Evolutionary conservation across 2,797 vertebrate genomes (phyloP).

Genomic region (Bryconaethiops microstoma): DNA sequence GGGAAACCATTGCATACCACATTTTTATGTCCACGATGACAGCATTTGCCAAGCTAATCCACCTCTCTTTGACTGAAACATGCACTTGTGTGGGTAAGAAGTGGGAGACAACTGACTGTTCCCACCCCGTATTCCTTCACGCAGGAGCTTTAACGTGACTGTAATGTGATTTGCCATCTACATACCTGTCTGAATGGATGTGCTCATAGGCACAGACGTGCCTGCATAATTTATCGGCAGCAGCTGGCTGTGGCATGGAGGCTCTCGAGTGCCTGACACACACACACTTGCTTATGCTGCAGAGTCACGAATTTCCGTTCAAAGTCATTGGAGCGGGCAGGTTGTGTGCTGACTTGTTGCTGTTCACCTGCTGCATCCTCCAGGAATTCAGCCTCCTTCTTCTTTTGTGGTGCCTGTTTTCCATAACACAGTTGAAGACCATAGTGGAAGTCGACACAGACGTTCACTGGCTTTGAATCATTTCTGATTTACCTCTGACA

Average conservation of each 20-base stretch:
- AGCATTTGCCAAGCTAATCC: not conserved
- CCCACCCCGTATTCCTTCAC: conserved; percentile 16
- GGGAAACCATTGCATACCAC: not conserved
- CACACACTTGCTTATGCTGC: conserved; percentile 39
- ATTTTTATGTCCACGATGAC: not conserved
- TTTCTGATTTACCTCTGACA: not conserved
- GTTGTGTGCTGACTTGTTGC: conserved; percentile 57
- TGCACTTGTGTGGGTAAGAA: conserved; percentile 8
- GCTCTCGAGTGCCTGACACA: conserved; percentile 40
- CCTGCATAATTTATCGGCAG: conserved; percentile 70
- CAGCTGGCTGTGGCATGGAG: conserved; percentile 61
- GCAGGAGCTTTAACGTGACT: conserved; percentile 63
- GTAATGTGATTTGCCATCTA: conserved; percentile 73
- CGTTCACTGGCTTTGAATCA: conserved; percentile 25
- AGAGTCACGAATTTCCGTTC: conserved; percentile 61
- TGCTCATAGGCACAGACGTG: conserved; percentile 67
- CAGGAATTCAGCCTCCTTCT: not conserved
- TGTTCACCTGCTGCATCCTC: conserved; percentile 55
- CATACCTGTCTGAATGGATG: conserved; percentile 67
- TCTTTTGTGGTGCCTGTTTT: conserved; percentile 9
- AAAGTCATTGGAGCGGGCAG: conserved; percentile 51
- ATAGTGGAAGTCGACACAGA: conserved; percentile 16
- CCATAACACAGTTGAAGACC: not conserved
- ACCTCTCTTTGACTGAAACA: conserved; percentile 9
- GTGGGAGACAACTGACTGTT: conserved; percentile 44